Evolutionary conservation across 2,113 vertebrate genomes (phyloP).

Genomic region (Ictidomys tridecemlineatus): DNA sequence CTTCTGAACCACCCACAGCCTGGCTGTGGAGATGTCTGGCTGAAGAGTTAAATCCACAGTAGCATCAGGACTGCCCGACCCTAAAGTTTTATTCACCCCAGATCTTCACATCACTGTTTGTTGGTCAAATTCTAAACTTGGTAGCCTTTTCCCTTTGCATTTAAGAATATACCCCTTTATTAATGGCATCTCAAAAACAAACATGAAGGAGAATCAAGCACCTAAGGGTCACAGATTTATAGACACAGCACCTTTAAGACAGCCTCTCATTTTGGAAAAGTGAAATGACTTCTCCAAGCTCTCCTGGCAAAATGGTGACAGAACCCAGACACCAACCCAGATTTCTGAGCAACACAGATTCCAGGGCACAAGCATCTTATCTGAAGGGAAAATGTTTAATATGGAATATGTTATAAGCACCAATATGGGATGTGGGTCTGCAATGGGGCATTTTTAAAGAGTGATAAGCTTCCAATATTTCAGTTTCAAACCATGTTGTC

Average conservation of each 20-base stretch:
- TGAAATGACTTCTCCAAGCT: not conserved
- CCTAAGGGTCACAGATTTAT: not conserved
- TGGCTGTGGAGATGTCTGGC: not conserved
- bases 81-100: not conserved
- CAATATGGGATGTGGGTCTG: not conserved
- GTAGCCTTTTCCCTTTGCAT: not conserved
- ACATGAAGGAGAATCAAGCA: not conserved
- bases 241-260: not conserved
- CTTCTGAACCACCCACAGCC: not conserved
- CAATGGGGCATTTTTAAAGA: not conserved
- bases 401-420: not conserved
- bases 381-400: not conserved
- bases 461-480: not conserved
- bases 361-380: not conserved
- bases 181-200: not conserved
- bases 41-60: not conserved
- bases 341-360: not conserved
- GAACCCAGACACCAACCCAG: not conserved
- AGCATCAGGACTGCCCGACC: rapidly evolving
- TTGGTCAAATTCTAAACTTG: not conserved
- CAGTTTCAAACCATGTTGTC: not conserved
- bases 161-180: not conserved
- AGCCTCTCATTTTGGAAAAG: not conserved
- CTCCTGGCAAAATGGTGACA: not conserved
- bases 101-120: not conserved